Evolutionary conservation across 1,140 invertebrate genomes (phyloP), one percentile per base, ranked within the genome.

Genomic region (Trichogramma pretiosum): DNA sequence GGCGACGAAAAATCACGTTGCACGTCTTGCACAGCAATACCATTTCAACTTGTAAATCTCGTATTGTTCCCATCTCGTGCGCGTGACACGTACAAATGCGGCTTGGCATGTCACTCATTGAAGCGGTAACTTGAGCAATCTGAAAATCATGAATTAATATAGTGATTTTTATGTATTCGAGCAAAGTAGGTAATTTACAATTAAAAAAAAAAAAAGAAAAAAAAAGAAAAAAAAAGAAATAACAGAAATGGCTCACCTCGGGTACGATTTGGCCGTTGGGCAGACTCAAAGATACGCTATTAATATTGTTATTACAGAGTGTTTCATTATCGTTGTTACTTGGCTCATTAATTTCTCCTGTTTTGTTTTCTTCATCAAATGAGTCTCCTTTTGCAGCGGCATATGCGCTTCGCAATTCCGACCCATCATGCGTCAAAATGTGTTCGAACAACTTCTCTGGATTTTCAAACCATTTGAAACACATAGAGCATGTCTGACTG

Each of bases 61-160:
- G 37, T 3, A 18, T 32, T 13, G n/a, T n/a, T n/a, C n/a, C n/a
- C 0, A 37, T 38, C 21, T 62, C 47, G 5, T 56, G 42, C 0
- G 32, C 53, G 41, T 72, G 70, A 38, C 70, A 72, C 0, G 44
- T 1, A 24, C 69, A 72, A 34, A 70, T 56, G 11, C n/a, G 46
- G 2, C 57, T 32, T 1, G 35, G 16, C 14, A 18, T 49, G 10
- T n/a, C n/a, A n/a, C 4, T 10, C 2, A 16, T n/a, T n/a, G n/a
- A n/a, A n/a, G n/a, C n/a, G n/a, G 26, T 30, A 30, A 9, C 13
- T 30, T 7, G 7, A 30, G 7, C 13, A 9, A 9, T 7, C 26
- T 30, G 26, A 9, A 30, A 30, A 30, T 30, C 26, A 30, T 30
- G 26, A 30, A 9, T 30, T 30, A n/a, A n/a, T n/a, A n/a, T n/a